Percentiles rank a stretch among this genome's conserved stretches.
phyloP scores from a whole-genome alignment of 2,797 vertebrate genomes.

The Psittacula echo region DNA sequence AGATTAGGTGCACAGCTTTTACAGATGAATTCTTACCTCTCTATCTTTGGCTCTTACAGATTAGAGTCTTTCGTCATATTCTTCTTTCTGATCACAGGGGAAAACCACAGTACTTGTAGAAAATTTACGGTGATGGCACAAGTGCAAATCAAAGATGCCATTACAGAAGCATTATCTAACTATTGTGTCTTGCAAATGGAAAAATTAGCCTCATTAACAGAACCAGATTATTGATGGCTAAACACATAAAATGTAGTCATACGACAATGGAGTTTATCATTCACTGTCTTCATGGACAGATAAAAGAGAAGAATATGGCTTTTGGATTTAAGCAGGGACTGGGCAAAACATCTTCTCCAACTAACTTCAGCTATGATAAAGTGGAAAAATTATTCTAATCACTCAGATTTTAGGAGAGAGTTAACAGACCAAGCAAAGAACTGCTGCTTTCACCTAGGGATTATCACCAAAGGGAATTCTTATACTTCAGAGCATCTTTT shows the following conservation, averaged over 20 bases:
- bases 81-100: background rate
- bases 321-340: background rate
- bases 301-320: background rate
- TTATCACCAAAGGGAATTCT: background rate
- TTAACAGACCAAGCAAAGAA: background rate
- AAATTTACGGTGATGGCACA: background rate
- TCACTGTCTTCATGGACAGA: background rate
- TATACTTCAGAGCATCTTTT: background rate
- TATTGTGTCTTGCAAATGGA: background rate
- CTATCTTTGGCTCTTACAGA: background rate
- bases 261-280: background rate
- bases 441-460: background rate
- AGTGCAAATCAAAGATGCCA: background rate
- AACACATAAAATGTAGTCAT: background rate
- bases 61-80: background rate
- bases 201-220: background rate
- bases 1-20: background rate
- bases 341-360: background rate
- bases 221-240: background rate
- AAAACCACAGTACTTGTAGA: background rate
- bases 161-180: background rate
- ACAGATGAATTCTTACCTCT: background rate
- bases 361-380: background rate
- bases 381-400: background rate
- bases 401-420: background rate